These are phyloP conservation scores for Nephrocerus scutellatus DNA, from an alignment of 2,888 invertebrate species.

Conservation along the genomic window DNA sequence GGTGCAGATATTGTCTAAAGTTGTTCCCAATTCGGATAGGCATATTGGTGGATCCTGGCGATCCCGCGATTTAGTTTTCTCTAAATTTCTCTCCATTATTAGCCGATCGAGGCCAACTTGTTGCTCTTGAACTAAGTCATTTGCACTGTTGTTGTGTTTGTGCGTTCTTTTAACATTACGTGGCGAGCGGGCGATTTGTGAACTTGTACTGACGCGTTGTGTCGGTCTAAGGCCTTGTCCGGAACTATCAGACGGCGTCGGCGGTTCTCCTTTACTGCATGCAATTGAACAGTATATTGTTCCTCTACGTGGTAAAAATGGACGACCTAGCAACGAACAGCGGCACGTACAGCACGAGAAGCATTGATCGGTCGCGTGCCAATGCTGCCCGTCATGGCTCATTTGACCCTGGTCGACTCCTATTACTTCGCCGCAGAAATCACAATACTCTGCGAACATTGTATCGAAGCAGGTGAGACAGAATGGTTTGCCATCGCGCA, in stretches of 20 bases:
- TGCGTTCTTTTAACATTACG: conserved; percentile 40
- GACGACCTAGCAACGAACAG: conserved; percentile 68
- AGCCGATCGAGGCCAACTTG: conserved; percentile 39
- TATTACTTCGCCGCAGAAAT: conserved; percentile 91
- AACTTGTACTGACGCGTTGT: conserved; percentile 48
- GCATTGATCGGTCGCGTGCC: conserved; percentile 93
- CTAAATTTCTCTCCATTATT: conserved; percentile 32
- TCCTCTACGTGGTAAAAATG: conserved; percentile 84
- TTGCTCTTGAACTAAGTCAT: conserved; percentile 35
- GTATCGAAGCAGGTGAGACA: conserved; percentile 92
- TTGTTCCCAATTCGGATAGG: conserved; percentile 51
- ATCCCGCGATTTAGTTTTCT: conserved; percentile 46
- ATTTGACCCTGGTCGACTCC: conserved; percentile 97
- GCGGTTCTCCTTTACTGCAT: conserved; percentile 86
- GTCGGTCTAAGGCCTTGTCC: conserved; percentile 58
- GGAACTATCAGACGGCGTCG: conserved; percentile 77
- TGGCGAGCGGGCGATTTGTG: conserved; percentile 49
- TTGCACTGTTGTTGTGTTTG: conserved; percentile 36
- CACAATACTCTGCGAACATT: conserved; percentile 94
- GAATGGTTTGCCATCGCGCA: conserved; percentile 91
- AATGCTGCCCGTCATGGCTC: conserved; percentile 95
- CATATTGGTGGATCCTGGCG: conserved; percentile 58
- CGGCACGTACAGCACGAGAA: conserved; percentile 89
- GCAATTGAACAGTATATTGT: conserved; percentile 93
- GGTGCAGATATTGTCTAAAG: conserved; percentile 52